These are phyloP conservation scores for Cladorhizidae sp. DNA, from an alignment of 37 sponge, comb jelly and placozoan genomes.

Conservation along the genomic window DNA sequence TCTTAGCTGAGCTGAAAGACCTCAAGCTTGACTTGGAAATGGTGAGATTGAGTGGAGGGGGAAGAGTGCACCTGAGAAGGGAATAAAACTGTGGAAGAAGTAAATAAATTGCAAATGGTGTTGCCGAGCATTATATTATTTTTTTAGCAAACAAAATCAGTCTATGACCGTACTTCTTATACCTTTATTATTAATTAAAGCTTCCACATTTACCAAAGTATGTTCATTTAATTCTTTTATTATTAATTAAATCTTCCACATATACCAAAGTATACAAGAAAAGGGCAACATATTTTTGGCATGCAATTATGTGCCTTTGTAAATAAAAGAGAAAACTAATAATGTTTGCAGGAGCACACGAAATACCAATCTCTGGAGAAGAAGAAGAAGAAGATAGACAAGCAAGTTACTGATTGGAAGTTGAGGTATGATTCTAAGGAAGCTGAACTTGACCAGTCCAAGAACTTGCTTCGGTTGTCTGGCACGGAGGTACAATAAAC, in stretches of 20 bases:
- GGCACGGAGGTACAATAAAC: slow-evolving; percentile 78
- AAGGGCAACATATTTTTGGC: too few species aligned
- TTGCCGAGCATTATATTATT: neutral
- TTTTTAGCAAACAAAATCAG: too few species aligned
- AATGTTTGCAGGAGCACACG: slow-evolving; percentile 52
- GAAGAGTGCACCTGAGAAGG: neutral
- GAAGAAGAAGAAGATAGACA: slow-evolving; percentile 95
- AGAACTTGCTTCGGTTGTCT: slow-evolving; percentile 64
- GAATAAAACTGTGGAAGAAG: too few species aligned
- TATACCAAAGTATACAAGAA: too few species aligned
- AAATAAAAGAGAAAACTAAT: neutral
- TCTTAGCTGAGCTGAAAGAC: slow-evolving; percentile 90
- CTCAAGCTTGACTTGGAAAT: slow-evolving; percentile 85
- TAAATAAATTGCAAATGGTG: too few species aligned
- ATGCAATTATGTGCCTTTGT: neutral
- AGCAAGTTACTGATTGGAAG: slow-evolving; percentile 94
- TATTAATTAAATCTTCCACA: too few species aligned
- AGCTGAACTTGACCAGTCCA: slow-evolving; percentile 74
- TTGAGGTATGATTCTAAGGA: slow-evolving; percentile 70
- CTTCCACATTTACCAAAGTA: too few species aligned
- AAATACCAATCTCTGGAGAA: slow-evolving; percentile 82
- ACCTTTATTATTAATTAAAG: too few species aligned
- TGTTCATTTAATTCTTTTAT: too few species aligned
- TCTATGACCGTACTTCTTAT: too few species aligned
- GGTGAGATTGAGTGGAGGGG: slow-evolving; percentile 16